phyloP scores from a whole-genome alignment of 1,140 invertebrate genomes.

The Zelostemma sp. region DNA sequence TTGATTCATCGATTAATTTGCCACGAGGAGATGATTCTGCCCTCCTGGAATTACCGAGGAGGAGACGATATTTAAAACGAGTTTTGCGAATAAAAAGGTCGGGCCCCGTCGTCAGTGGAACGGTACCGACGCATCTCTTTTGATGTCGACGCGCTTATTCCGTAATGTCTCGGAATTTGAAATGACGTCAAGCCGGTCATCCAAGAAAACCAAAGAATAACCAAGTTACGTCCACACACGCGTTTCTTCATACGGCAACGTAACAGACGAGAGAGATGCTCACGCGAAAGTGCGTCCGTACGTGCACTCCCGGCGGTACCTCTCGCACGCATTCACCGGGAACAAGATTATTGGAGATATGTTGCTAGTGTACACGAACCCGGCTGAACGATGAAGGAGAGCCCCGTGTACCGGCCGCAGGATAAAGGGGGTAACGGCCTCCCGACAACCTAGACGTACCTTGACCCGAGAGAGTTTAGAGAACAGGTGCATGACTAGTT shows the following conservation, averaged over 20 bases:
- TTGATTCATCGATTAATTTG: slow-evolving; percentile 41
- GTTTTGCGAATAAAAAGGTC: slow-evolving; percentile 36
- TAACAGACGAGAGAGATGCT: slow-evolving; percentile 5
- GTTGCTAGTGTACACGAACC: slow-evolving; percentile 45
- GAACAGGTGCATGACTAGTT: slow-evolving; percentile 65
- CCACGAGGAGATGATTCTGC: slow-evolving; percentile 6
- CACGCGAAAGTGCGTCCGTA: slow-evolving; percentile 30
- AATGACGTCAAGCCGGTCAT: slow-evolving; percentile 37
- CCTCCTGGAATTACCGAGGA: slow-evolving; percentile 17
- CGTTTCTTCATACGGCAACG: too few species aligned
- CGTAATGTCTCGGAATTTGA: slow-evolving; percentile 34
- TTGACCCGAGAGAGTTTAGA: slow-evolving; percentile 65
- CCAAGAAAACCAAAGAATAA: slow-evolving; percentile 40
- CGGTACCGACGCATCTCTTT: slow-evolving; percentile 38
- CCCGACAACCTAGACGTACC: slow-evolving; percentile 66
- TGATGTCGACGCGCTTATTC: too few species aligned
- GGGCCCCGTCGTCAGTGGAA: slow-evolving; percentile 18
- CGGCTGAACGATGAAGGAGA: slow-evolving; percentile 33
- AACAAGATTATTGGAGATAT: slow-evolving; percentile 58
- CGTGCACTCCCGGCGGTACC: slow-evolving; percentile 38
- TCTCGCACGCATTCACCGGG: slow-evolving; percentile 31
- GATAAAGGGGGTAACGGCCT: slow-evolving; percentile 67
- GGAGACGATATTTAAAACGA: slow-evolving; percentile 19
- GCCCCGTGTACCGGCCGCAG: slow-evolving; percentile 35
- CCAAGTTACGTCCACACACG: slow-evolving; percentile 29